Percentiles rank a stretch among this genome's conserved stretches.
Evolutionary conservation across 1,140 invertebrate genomes (phyloP).

Genomic region (Zaprionus davidi): DNA sequence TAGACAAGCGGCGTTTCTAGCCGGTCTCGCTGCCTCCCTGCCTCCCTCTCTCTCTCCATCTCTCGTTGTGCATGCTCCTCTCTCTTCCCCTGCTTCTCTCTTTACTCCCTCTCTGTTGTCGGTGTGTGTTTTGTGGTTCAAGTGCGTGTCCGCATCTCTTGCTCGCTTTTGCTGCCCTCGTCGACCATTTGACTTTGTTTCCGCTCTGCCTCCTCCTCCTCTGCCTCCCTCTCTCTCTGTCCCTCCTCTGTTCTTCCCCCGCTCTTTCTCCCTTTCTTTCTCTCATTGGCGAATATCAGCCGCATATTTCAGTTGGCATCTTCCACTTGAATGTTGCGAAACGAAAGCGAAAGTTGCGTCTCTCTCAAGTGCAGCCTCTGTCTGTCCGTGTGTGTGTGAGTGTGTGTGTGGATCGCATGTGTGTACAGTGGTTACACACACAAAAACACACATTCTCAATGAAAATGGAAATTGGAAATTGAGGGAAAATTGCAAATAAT

Average conservation of each 20-base stretch:
- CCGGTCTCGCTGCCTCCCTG: neutral
- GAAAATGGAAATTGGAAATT: neutral
- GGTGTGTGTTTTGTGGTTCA: conserved; percentile 31
- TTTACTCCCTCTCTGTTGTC: conserved; percentile 1
- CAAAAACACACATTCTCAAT: neutral
- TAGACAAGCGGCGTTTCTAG: neutral
- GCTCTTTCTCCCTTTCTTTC: neutral
- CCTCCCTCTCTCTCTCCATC: neutral
- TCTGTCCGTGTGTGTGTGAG: neutral
- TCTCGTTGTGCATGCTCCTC: neutral
- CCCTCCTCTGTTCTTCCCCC: neutral
- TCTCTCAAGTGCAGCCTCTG: neutral
- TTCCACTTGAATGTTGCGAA: neutral
- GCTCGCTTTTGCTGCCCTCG: neutral
- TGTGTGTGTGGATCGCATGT: conserved; percentile 1
- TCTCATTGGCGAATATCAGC: conserved; percentile 4
- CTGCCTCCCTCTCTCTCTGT: neutral
- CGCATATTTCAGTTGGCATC: neutral
- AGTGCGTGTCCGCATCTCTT: conserved; percentile 24
- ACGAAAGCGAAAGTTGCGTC: conserved; percentile 32
- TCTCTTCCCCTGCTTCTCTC: neutral
- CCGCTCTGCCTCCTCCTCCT: neutral
- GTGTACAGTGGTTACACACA: neutral
- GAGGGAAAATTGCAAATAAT: neutral
- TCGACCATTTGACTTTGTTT: conserved; percentile 47